Conservation (phyloP, 2,797 vertebrate genomes). For the Aselliscus stoliczkanus region DNA sequence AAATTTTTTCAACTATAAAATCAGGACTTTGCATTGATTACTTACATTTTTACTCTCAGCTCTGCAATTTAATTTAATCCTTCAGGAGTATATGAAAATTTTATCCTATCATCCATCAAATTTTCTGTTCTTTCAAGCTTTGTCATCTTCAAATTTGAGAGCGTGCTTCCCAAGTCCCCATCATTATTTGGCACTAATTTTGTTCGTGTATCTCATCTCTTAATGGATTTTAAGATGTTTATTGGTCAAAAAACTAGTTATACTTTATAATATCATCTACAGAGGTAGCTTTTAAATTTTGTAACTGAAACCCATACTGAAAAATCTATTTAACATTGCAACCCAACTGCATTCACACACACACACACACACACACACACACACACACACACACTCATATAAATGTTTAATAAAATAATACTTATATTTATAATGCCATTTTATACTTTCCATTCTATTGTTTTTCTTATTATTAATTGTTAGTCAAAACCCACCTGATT, state of each 20-base stretch:
- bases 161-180: neutral
- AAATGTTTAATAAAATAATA: constrained; percentile 4
- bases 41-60: neutral
- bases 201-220: neutral
- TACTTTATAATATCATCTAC: neutral
- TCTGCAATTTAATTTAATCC: constrained; percentile 8
- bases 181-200: constrained; percentile 31
- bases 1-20: neutral
- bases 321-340: constrained; percentile 1
- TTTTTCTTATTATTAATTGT: neutral
- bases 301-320: neutral
- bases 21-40: neutral
- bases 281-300: neutral
- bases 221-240: neutral
- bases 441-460: neutral
- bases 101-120: neutral
- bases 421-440: neutral
- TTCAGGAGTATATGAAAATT: neutral
- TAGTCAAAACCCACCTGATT: neutral
- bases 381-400: neutral
- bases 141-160: neutral
- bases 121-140: neutral
- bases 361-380: neutral
- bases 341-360: neutral
- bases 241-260: neutral